A percentile compares a stretch with the other conserved stretches of the same genome.
phyloP scores from a whole-genome alignment of 2,888 invertebrate species.

The Piscicola geometra region DNA sequence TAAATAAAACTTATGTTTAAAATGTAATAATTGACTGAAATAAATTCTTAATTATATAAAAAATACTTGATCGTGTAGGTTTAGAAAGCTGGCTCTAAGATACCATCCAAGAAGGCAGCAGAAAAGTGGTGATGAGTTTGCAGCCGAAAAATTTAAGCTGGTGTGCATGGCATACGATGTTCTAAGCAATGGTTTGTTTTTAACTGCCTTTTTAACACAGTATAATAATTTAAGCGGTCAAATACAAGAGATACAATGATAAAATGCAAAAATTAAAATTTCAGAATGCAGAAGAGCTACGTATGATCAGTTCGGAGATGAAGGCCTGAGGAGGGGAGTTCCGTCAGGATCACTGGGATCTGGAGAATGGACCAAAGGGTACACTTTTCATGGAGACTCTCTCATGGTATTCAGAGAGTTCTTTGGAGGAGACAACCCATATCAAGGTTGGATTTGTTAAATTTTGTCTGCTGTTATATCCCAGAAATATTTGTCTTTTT shows the following conservation, averaged over 20 bases:
- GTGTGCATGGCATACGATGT: slow-evolving; percentile 57
- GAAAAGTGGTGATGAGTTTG: slow-evolving; percentile 48
- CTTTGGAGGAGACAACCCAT: slow-evolving; percentile 78
- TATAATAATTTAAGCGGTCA: not conserved
- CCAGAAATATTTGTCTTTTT: not conserved
- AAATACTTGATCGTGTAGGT: slow-evolving; percentile 50
- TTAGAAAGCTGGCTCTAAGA: slow-evolving; percentile 54
- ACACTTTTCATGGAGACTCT: slow-evolving; percentile 71
- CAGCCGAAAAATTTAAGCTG: slow-evolving; percentile 53
- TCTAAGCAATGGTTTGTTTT: slow-evolving; percentile 53
- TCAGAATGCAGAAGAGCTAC: slow-evolving; percentile 61
- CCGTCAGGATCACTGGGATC: slow-evolving; percentile 60
- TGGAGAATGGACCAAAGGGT: slow-evolving; percentile 55
- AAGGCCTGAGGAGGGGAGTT: slow-evolving; percentile 75
- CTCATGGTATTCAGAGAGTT: slow-evolving; percentile 63
- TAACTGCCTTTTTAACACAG: not conserved
- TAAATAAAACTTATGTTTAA: not conserved
- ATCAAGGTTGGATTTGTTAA: slow-evolving; percentile 58
- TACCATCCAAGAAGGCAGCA: slow-evolving; percentile 55
- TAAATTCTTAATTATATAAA: not conserved
- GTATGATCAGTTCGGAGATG: slow-evolving; percentile 84
- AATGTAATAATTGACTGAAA: not conserved
- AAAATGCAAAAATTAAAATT: slow-evolving; percentile 5
- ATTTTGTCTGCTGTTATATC: not conserved
- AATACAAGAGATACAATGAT: not conserved